Base-by-base conservation (phyloP, 2,888 invertebrate species). In the Priocnemis perturbator region DNA sequence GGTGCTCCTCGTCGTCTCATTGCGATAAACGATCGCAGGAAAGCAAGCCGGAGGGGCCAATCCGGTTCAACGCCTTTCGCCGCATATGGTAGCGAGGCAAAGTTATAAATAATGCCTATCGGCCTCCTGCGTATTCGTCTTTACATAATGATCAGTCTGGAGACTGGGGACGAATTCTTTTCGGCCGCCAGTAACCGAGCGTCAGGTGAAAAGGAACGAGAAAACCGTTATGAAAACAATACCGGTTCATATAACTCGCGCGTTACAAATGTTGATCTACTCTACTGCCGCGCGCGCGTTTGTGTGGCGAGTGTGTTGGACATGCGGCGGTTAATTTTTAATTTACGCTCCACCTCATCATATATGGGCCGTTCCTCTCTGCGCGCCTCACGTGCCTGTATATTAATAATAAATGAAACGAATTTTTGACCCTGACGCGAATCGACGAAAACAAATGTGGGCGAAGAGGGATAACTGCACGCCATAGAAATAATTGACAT, bases 21-120 rank as follows among this genome's bases (percentile, higher is more conserved):
- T 37, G 11, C 37, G 50, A 50, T 17, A 17, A 50, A 50, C 50
- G 50, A 50, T 56, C 60, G 63, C 58, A 66, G 74, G 45, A 70
- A 70, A 74, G 73, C 64, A 53, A 37, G n/a, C 9, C 64, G 69
- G 60, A 52, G 73, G 67, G 66, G 70, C 74, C 67, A 69, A 75
- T 76, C 72, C 72, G 76, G 72, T 75, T 66, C 56, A 73, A 63
- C 64, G 66, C 65, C 65, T 76, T 73, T 76, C 65, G 73, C 73
- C 69, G 67, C 68, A 56, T 69, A 72, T 62, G 69, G 67, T 61
- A 69, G 57, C 67, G 62, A n/a, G 63, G 63, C 69, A 64, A 76
- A 76, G 76, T 76, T 76, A 76, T 76, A 76, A 76, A 73, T 76
- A 76, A 76, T 76, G 76, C 67, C 65, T 67, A 68, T 76, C 76